These are phyloP conservation scores for Ciconia maguari DNA, from an alignment of 2,113 vertebrate genomes.

Conservation along the genomic window DNA sequence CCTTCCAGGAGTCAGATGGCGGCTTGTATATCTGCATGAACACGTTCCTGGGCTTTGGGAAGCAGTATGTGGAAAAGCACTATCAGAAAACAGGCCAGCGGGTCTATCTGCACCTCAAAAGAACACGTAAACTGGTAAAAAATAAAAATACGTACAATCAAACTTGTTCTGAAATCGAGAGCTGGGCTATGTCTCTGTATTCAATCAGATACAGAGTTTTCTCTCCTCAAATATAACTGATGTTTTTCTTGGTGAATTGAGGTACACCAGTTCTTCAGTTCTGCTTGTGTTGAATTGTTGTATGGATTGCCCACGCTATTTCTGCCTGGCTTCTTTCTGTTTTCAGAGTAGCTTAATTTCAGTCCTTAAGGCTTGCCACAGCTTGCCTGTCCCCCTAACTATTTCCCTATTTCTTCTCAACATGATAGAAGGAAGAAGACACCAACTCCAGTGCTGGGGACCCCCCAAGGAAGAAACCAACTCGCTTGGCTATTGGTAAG, in stretches of 20 bases:
- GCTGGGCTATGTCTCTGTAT: neutral
- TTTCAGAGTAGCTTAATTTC: neutral
- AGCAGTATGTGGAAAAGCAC: conserved; percentile 91
- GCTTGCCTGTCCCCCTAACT: neutral
- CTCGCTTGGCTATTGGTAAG: conserved; percentile 94
- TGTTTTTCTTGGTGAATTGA: neutral
- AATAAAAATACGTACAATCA: rapidly evolving
- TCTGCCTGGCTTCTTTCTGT: neutral
- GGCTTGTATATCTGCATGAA: conserved; percentile 98
- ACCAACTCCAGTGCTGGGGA: conserved; percentile 85
- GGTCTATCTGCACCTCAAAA: conserved; percentile 91
- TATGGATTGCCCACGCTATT: neutral
- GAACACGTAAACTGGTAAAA: conserved; percentile 85
- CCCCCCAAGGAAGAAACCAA: conserved; percentile 97
- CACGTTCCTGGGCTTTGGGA: conserved; percentile 94
- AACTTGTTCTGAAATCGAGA: neutral
- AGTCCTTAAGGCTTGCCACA: neutral
- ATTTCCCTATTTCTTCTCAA: neutral
- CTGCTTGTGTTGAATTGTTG: neutral
- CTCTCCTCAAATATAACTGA: neutral
- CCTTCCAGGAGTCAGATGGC: conserved; percentile 88
- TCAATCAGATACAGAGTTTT: neutral
- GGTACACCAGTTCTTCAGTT: neutral
- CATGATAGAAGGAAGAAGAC: conserved; percentile 85
- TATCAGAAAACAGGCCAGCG: conserved; percentile 89